phyloP scores from a whole-genome alignment of 1,140 invertebrate genomes.

The Drosophila sproati region DNA sequence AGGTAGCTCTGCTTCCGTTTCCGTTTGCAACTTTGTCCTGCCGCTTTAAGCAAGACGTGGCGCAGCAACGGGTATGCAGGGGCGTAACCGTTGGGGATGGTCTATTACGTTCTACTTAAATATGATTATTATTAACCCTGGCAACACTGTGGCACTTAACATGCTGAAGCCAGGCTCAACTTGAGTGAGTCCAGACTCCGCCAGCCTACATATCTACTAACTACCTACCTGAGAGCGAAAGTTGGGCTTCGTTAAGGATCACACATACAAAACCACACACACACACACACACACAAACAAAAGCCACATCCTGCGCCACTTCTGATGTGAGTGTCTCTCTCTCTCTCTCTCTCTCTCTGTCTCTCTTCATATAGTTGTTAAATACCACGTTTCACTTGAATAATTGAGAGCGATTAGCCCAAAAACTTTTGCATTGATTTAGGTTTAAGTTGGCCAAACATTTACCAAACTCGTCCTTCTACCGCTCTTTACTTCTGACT shows the following conservation, averaged over 20 bases:
- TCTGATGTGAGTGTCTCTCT: constrained; percentile 46
- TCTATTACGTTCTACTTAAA: constrained; percentile 59
- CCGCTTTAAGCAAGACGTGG: constrained; percentile 36
- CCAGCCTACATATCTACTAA: constrained; percentile 1
- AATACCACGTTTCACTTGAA: constrained; percentile 84
- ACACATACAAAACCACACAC: background rate
- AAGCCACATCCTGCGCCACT: constrained; percentile 29
- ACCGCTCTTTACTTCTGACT: too few species aligned
- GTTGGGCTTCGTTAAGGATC: constrained; percentile 77
- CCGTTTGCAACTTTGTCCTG: constrained; percentile 78
- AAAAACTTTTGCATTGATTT: constrained; percentile 84
- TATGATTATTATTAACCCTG: constrained; percentile 81
- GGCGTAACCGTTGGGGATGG: background rate
- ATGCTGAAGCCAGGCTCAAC: constrained; percentile 39
- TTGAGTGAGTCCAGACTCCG: constrained; percentile 60
- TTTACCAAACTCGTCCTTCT: constrained; percentile 49
- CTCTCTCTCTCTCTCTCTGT: constrained; percentile 38
- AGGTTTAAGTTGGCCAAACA: constrained; percentile 82
- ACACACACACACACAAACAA: background rate
- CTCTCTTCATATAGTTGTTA: constrained; percentile 81
- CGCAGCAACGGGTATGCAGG: background rate
- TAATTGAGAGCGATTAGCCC: constrained; percentile 84
- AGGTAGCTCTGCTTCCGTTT: constrained; percentile 71
- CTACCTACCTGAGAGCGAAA: constrained; percentile 68
- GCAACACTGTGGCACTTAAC: constrained; percentile 61